Base-by-base conservation (phyloP, 2,888 invertebrate genomes). In the Ophion ellenae region DNA sequence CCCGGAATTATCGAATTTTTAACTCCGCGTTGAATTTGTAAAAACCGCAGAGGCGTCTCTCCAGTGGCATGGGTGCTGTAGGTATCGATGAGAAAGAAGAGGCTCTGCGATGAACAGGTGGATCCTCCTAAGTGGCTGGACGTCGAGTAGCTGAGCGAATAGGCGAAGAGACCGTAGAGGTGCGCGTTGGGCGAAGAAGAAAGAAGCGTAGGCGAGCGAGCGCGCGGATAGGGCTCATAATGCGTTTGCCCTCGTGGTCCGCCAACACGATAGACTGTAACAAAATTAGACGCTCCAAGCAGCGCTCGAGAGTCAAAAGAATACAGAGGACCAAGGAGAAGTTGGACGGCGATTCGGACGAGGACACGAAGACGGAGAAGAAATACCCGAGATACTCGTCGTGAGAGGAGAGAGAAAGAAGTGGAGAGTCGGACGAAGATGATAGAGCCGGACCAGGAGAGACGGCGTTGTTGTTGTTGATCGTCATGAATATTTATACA, bases 211-310 rank as follows among this genome's bases (percentile, higher is more conserved):
- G 45, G 69, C 4, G 53, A 53, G 66, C 67, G 17, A 3, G 40
- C 20, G 17, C 3, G 45, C 17, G 17, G 57, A 57, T 28, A 70
- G n/a, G 92, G 81, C 88, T 89, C 91, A 92, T 90, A 90, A 92
- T 91, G 92, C 92, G 91, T 90, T 91, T 90, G 90, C 90, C 90
- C 90, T 90, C 89, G 89, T 90, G 90, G 89, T 86, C 78, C 11
- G 81, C 83, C 57, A 90, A 89, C 87, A 90, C 89, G 88, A 91
- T 90, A 91, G 90, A 91, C 90, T 89, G 89, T 89, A 91, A 77
- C 36, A 77, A 92, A 91, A 91, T 92, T 91, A 91, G 92, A 92
- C 89, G 91, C 87, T 88, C 90, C 86, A 90, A 90, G 87, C 84
- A 89, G 79, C 89, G 90, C 84, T 87, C 89, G 81, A 90, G 89